Evolutionary conservation across 2,113 vertebrate genomes (phyloP).

Genomic region (Thryonomys swinderianus): DNA sequence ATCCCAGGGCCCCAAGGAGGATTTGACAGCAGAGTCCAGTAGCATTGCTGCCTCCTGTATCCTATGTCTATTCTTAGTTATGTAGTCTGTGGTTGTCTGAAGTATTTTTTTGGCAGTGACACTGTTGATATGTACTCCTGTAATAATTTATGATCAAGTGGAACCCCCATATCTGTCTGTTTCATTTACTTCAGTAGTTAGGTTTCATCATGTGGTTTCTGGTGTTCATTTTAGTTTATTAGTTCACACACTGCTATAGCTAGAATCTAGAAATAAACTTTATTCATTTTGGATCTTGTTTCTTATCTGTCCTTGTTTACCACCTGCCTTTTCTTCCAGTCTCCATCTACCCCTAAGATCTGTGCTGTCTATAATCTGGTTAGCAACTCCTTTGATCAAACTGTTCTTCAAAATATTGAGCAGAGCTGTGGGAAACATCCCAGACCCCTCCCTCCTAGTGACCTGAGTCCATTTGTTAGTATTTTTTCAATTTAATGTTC

Average conservation of each 20-base stretch:
- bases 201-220: constrained; percentile 13
- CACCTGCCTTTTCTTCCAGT: neutral
- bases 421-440: neutral
- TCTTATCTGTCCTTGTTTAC: neutral
- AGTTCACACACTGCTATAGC: neutral
- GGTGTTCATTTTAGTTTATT: constrained; percentile 34
- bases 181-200: neutral
- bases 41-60: neutral
- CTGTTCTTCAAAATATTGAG: constrained; percentile 26
- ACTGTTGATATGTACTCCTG: neutral
- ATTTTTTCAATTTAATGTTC: neutral
- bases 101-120: neutral
- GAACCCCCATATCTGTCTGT: constrained; percentile 20
- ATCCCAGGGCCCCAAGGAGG: neutral
- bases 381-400: constrained; percentile 26
- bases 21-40: neutral
- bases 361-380: neutral
- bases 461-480: neutral
- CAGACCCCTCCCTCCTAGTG: neutral
- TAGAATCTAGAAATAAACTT: constrained; percentile 36
- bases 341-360: neutral
- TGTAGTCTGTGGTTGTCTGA: neutral
- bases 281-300: constrained; percentile 31
- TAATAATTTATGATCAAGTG: constrained; percentile 14
- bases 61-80: neutral